phyloP scores from a whole-genome alignment of 2,888 invertebrate genomes.

The Seira ritae region DNA sequence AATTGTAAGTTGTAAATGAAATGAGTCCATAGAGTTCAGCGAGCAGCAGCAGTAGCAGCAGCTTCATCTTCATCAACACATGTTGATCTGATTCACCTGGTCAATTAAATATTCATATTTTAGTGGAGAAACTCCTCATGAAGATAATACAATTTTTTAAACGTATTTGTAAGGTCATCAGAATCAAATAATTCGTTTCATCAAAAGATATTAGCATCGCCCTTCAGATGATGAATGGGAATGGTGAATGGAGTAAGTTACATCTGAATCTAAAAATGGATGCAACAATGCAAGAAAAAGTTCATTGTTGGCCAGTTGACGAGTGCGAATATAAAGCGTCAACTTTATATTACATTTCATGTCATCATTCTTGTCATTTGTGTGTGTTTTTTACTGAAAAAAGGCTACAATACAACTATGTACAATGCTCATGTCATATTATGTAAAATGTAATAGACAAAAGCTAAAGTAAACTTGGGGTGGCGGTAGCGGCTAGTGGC shows the following conservation, averaged over 20 bases:
- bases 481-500: no score
- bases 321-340: no score
- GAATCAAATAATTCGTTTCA: constrained; percentile 19
- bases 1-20: not conserved
- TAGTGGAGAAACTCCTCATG: not conserved
- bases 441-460: no score
- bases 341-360: no score
- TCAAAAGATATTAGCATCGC: not conserved
- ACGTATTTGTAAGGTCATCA: constrained; percentile 25
- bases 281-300: not conserved
- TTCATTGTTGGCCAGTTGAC: not conserved
- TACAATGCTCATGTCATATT: no score
- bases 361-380: not conserved
- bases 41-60: no score
- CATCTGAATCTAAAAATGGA: not conserved
- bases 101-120: constrained; percentile 45
- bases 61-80: constrained; percentile 21
- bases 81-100: constrained; percentile 52
- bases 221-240: not conserved
- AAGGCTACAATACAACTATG: not conserved
- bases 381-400: not conserved
- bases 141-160: not conserved
- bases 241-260: not conserved
- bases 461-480: no score
- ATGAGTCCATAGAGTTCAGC: no score